These are phyloP conservation scores for Lophotis ruficrista DNA, from an alignment of 2,113 vertebrate genomes.

Conservation along the genomic window DNA sequence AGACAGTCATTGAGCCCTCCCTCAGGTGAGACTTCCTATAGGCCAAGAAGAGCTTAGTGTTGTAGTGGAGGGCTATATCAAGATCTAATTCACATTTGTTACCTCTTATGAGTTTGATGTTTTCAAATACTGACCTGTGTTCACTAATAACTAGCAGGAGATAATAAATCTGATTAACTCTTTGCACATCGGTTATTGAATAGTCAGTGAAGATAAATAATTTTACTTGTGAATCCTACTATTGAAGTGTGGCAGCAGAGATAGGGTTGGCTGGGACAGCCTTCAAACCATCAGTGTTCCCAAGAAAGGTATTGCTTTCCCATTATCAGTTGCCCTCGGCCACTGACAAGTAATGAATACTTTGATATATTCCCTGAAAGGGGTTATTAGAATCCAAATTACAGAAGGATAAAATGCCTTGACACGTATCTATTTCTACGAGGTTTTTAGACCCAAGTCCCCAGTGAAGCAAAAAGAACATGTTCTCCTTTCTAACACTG, in stretches of 20 bases:
- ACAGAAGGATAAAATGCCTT: slow-evolving; percentile 2
- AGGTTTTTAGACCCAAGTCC: neutral
- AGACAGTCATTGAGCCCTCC: neutral
- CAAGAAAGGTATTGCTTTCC: neutral
- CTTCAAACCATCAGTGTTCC: neutral
- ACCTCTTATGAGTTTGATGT: neutral
- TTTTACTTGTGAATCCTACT: neutral
- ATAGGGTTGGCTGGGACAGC: neutral
- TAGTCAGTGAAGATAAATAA: neutral
- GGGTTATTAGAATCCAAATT: neutral
- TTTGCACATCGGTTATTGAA: neutral
- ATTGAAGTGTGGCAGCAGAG: neutral
- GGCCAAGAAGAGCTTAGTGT: neutral
- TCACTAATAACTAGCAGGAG: neutral
- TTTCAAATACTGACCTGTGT: neutral
- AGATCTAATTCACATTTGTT: neutral
- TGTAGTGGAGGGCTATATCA: neutral
- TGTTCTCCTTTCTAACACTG: slow-evolving; percentile 48
- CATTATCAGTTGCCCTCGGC: neutral
- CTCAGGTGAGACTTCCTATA: neutral
- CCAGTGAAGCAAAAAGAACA: neutral
- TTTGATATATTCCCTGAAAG: slow-evolving; percentile 2
- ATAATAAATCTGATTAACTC: neutral
- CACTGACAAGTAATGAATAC: neutral
- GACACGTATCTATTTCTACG: neutral